Percentiles rank a stretch among this genome's conserved stretches.
Conservation (phyloP, 1,140 invertebrate species). For the Lucilia cuprina region DNA sequence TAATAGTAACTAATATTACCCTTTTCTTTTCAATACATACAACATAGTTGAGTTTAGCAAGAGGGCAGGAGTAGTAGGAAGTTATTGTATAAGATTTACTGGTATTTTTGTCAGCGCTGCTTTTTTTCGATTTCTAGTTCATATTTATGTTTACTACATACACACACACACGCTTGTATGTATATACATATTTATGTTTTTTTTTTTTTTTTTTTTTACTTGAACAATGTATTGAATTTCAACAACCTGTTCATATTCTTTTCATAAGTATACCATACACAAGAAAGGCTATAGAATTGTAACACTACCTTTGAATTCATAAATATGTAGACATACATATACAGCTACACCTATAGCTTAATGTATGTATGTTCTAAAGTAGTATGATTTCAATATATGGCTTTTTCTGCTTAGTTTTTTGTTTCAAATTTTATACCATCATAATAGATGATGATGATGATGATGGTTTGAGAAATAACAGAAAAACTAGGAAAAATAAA, state of each 20-base stretch:
- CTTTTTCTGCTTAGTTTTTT: neutral
- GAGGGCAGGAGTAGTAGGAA: neutral
- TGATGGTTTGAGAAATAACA: neutral
- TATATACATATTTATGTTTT: neutral
- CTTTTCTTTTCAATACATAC: neutral
- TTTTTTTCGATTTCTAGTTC: neutral
- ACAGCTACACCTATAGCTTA: too few species aligned
- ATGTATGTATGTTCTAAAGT: neutral
- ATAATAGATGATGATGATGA: neutral
- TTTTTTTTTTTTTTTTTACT: too few species aligned
- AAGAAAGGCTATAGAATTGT: neutral
- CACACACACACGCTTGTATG: neutral
- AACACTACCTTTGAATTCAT: neutral
- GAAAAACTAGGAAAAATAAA: neutral
- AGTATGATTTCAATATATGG: too few species aligned
- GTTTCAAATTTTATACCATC: neutral
- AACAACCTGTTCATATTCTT: neutral
- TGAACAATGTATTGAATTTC: conserved; percentile 12
- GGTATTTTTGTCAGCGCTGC: neutral
- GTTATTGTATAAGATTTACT: neutral
- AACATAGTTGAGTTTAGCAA: neutral
- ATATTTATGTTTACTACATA: neutral
- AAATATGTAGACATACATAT: neutral
- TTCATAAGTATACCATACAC: neutral
- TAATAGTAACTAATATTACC: neutral